These are phyloP conservation scores for Hapalemur alaotrensis DNA, from an alignment of 2,797 vertebrate genomes.

Conservation along the genomic window DNA sequence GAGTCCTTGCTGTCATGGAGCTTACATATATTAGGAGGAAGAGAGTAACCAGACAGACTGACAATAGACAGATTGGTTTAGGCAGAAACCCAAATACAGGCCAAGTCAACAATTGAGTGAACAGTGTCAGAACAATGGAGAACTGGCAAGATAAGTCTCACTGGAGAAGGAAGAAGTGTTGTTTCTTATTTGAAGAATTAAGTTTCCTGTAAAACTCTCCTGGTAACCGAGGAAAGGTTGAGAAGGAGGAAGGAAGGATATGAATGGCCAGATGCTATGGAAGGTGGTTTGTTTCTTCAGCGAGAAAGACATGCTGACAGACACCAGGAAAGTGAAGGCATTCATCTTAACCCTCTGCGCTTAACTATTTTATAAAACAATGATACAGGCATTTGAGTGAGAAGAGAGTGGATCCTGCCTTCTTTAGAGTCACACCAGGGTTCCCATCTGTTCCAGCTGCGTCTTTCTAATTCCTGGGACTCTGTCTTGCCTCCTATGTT, in stretches of 20 bases:
- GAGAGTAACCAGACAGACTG: not conserved
- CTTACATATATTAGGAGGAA: not conserved
- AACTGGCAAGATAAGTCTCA: conserved; percentile 16
- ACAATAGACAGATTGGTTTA: not conserved
- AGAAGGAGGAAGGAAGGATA: not conserved
- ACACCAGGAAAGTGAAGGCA: not conserved
- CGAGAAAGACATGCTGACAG: not conserved
- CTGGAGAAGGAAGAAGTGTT: not conserved
- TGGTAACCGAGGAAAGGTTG: not conserved
- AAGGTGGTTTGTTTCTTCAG: not conserved
- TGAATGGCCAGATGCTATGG: not conserved
- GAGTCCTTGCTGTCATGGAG: not conserved
- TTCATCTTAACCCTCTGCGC: not conserved
- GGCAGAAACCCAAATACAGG: not conserved
- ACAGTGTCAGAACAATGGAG: not conserved
- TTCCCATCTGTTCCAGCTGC: not conserved
- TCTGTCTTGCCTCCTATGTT: not conserved
- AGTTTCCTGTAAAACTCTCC: not conserved
- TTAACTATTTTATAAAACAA: not conserved
- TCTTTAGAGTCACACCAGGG: not conserved
- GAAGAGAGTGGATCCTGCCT: not conserved
- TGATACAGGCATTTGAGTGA: not conserved
- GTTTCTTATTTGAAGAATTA: not conserved
- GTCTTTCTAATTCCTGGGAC: not conserved
- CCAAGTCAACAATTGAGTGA: not conserved